Conservation (phyloP, 2,113 vertebrate species). For the Halichoerus grypus region DNA sequence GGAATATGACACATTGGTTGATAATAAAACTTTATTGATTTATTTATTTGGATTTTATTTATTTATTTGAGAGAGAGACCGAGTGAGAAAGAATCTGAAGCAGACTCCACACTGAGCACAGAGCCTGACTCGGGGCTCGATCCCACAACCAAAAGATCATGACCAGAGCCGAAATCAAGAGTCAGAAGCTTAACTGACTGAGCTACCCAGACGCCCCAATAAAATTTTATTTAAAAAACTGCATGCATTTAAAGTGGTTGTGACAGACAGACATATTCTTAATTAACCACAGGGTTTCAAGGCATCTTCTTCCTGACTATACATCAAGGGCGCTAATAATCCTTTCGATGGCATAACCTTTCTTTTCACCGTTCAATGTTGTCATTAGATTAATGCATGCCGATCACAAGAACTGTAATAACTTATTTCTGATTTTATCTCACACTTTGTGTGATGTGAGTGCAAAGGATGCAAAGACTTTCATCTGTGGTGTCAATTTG, state of each 20-base stretch:
- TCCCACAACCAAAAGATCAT: not conserved
- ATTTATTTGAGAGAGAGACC: not conserved
- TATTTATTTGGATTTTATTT: not conserved
- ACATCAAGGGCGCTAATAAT: not conserved
- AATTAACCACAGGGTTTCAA: not conserved
- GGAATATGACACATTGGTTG: not conserved
- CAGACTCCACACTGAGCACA: not conserved
- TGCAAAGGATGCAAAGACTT: not conserved
- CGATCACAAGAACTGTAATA: slow-evolving; percentile 36
- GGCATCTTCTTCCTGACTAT: not conserved
- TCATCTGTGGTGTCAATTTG: not conserved
- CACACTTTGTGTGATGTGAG: slow-evolving; percentile 17
- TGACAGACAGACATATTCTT: not conserved
- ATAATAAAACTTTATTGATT: slow-evolving; percentile 42
- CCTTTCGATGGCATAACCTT: slow-evolving; percentile 19
- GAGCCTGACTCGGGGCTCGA: not conserved
- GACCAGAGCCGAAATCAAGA: not conserved
- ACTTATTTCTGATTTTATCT: slow-evolving; percentile 53
- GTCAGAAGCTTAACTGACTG: not conserved
- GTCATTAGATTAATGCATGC: not conserved
- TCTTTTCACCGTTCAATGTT: not conserved
- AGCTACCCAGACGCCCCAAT: not conserved
- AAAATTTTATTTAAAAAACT: slow-evolving; percentile 62
- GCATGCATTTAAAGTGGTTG: not conserved
- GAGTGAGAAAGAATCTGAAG: not conserved